phyloP scores from a whole-genome alignment of 2,888 invertebrate genomes.

The Clusia tigrina region DNA sequence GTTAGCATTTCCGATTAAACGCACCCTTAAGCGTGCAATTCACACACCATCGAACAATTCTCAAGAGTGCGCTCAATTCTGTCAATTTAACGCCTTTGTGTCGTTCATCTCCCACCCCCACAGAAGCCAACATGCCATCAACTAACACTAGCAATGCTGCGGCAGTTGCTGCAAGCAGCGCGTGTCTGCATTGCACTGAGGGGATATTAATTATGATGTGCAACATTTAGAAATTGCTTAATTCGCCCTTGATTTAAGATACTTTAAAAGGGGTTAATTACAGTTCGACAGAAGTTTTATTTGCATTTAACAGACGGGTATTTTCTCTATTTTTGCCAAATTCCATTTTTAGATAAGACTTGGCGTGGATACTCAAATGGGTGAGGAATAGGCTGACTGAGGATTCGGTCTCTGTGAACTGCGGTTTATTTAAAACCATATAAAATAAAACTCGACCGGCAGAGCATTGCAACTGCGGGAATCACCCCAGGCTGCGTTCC shows the following conservation, averaged over 20 bases:
- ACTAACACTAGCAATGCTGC: background rate
- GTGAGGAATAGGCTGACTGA: too few species aligned
- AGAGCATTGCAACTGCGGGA: too few species aligned
- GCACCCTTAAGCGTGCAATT: slow-evolving; percentile 33
- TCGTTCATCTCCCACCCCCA: slow-evolving; percentile 34
- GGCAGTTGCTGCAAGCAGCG: background rate
- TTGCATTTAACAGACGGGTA: too few species aligned
- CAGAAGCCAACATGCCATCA: background rate
- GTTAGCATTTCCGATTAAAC: slow-evolving; percentile 36
- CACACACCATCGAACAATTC: slow-evolving; percentile 35
- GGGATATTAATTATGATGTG: slow-evolving; percentile 21
- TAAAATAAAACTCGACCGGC: too few species aligned
- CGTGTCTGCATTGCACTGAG: slow-evolving; percentile 1
- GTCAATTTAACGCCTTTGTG: slow-evolving; percentile 56
- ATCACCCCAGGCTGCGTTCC: too few species aligned
- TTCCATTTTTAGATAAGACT: too few species aligned
- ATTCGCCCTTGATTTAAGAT: slow-evolving; percentile 5
- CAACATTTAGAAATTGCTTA: slow-evolving; percentile 1
- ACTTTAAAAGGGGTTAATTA: slow-evolving; percentile 7
- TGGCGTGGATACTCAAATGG: too few species aligned
- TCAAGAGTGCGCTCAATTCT: slow-evolving; percentile 56
- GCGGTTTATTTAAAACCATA: too few species aligned
- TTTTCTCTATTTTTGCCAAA: too few species aligned
- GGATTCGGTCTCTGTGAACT: too few species aligned
- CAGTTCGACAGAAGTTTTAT: background rate